These are phyloP conservation scores for Antheraea yamamai DNA, from an alignment of 2,888 invertebrate genomes.

Conservation along the genomic window DNA sequence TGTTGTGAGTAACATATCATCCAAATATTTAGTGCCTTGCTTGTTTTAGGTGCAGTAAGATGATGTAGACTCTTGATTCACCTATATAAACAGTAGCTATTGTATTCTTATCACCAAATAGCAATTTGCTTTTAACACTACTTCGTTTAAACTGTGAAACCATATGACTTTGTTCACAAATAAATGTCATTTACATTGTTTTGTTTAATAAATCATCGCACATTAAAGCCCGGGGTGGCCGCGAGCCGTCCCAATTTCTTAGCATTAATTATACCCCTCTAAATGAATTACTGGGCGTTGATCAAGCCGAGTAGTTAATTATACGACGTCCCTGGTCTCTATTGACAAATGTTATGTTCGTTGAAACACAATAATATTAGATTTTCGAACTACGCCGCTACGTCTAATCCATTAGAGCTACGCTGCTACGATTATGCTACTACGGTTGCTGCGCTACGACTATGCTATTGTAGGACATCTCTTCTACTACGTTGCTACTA, in stretches of 20 bases:
- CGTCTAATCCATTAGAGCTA: not conserved
- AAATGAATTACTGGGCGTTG: conserved; percentile 23
- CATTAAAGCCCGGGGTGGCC: not conserved
- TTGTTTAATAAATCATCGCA: conserved; percentile 3
- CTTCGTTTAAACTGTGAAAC: not conserved
- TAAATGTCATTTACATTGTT: not conserved
- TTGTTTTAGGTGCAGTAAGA: not conserved
- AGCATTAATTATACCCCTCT: conserved; percentile 25
- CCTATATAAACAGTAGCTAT: not conserved
- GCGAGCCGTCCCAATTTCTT: conserved; percentile 21
- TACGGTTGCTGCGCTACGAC: not conserved
- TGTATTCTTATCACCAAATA: not conserved
- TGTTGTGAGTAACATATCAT: not conserved
- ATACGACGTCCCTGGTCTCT: not conserved
- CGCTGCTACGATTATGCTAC: not conserved
- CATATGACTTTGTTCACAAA: not conserved
- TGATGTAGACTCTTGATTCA: not conserved
- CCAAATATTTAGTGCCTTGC: not conserved
- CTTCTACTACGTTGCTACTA: no score
- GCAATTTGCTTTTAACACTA: not conserved
- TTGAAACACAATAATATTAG: not conserved
- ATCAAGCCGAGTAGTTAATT: conserved; percentile 18
- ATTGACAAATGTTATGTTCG: conserved; percentile 5
- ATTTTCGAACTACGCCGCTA: not conserved
- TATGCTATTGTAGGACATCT: not conserved